Conservation (phyloP, 2,113 vertebrate species). For the Cromileptes altivelis region DNA sequence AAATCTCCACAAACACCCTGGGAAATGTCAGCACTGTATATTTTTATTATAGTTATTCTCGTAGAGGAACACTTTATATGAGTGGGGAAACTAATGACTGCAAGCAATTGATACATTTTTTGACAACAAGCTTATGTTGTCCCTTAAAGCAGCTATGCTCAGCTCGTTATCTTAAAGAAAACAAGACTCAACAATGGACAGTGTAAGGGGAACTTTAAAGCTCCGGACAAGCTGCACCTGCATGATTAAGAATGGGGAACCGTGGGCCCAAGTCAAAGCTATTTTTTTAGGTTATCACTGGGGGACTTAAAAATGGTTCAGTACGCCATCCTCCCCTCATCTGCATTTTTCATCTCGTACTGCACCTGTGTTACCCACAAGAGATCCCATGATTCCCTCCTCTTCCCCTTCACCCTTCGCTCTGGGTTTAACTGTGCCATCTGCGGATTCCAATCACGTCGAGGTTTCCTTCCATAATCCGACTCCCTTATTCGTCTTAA, state of each 20-base stretch:
- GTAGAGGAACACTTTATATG: not conserved
- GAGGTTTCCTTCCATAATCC: constrained; percentile 26
- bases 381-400: constrained; percentile 51
- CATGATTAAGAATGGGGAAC: constrained; percentile 59
- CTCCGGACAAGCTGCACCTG: constrained; percentile 65
- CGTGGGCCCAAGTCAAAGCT: constrained; percentile 34
- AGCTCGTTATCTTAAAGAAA: constrained; percentile 38
- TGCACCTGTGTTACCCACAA: constrained; percentile 75
- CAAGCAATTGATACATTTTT: not conserved
- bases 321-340: constrained; percentile 54
- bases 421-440: constrained; percentile 46
- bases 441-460: constrained; percentile 56
- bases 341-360: constrained; percentile 73
- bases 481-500: constrained; percentile 47
- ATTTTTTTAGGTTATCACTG: constrained; percentile 62
- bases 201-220: constrained; percentile 9
- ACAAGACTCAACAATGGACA: constrained; percentile 32
- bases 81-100: not conserved
- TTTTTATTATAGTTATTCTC: constrained; percentile 7
- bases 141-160: constrained; percentile 8
- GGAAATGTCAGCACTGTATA: not conserved
- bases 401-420: constrained; percentile 45
- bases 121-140: constrained; percentile 19
- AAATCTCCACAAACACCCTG: constrained; percentile 48
- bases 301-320: constrained; percentile 70